phyloP scores from a whole-genome alignment of 2,888 invertebrate genomes.

The Temnothorax ravouxi region DNA sequence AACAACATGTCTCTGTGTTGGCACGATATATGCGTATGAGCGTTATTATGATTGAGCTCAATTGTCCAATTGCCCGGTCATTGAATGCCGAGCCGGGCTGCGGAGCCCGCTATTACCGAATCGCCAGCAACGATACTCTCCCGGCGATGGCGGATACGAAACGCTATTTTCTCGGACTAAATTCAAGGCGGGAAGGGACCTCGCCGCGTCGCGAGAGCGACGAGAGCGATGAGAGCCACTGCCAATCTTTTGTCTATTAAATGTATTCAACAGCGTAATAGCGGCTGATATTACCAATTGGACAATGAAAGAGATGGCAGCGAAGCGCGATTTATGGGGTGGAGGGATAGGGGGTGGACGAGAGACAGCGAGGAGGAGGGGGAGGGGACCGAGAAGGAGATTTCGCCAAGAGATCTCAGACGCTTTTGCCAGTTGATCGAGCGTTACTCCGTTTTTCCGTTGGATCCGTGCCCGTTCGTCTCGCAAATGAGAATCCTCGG shows the following conservation, averaged over 20 bases:
- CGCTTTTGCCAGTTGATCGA: slow-evolving; percentile 42
- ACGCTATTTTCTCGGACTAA: slow-evolving; percentile 72
- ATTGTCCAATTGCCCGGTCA: slow-evolving; percentile 86
- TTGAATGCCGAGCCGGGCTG: slow-evolving; percentile 81
- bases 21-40: slow-evolving; percentile 72
- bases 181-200: slow-evolving; percentile 19
- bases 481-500: background rate
- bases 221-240: slow-evolving; percentile 80
- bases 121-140: slow-evolving; percentile 70
- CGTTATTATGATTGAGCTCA: slow-evolving; percentile 86
- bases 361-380: background rate
- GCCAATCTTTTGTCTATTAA: slow-evolving; percentile 84
- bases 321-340: slow-evolving; percentile 75
- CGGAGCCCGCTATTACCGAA: slow-evolving; percentile 79
- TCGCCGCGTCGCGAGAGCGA: slow-evolving; percentile 39
- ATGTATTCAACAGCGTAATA: slow-evolving; percentile 83
- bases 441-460: slow-evolving; percentile 38
- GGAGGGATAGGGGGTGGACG: background rate
- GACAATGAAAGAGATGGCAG: slow-evolving; percentile 83
- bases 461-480: slow-evolving; percentile 18
- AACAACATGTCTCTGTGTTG: slow-evolving; percentile 50
- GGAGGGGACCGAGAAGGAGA: slow-evolving; percentile 54
- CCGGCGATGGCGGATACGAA: slow-evolving; percentile 54
- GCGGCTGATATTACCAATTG: slow-evolving; percentile 84
- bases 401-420: slow-evolving; percentile 62